A percentile compares a stretch with the other conserved stretches of the same genome.
phyloP scores from a whole-genome alignment of 2,113 vertebrate species.

The Coracopsis vasa region DNA sequence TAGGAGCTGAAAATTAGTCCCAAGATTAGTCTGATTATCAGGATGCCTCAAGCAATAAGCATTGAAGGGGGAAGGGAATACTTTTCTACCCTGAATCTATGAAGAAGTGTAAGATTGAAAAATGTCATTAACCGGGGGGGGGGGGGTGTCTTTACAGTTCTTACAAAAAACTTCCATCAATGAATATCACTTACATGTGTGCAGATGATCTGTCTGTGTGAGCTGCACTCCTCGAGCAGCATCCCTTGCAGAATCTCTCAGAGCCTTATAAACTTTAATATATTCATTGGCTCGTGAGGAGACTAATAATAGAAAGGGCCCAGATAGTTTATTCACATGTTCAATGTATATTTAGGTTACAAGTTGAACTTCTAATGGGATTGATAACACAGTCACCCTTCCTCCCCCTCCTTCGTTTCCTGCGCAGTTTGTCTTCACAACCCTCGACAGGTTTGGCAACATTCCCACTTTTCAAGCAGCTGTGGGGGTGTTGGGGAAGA shows the following conservation, averaged over 20 bases:
- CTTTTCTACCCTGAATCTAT: not conserved
- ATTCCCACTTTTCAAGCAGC: not conserved
- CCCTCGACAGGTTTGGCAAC: not conserved
- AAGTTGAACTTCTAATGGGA: not conserved
- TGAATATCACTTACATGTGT: not conserved
- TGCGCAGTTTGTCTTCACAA: not conserved
- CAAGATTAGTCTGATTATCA: constrained; percentile 31
- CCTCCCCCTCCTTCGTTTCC: rapidly evolving
- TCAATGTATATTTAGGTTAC: not conserved
- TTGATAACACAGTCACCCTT: not conserved
- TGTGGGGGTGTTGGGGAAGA: rapidly evolving
- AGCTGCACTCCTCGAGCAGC: not conserved
- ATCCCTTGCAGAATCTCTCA: not conserved
- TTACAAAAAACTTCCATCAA: not conserved
- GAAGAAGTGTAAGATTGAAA: not conserved
- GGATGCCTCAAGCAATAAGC: not conserved
- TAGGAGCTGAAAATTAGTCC: constrained; percentile 23
- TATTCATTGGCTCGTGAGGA: not conserved
- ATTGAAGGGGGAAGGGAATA: not conserved
- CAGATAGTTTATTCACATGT: not conserved
- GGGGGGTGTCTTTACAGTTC: not conserved
- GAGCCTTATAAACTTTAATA: not conserved
- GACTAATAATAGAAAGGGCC: not conserved
- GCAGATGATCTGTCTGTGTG: not conserved
- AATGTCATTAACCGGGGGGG: not conserved